Conservation (phyloP, 2,888 invertebrate genomes). For the Sarcophaga rosellei region DNA sequence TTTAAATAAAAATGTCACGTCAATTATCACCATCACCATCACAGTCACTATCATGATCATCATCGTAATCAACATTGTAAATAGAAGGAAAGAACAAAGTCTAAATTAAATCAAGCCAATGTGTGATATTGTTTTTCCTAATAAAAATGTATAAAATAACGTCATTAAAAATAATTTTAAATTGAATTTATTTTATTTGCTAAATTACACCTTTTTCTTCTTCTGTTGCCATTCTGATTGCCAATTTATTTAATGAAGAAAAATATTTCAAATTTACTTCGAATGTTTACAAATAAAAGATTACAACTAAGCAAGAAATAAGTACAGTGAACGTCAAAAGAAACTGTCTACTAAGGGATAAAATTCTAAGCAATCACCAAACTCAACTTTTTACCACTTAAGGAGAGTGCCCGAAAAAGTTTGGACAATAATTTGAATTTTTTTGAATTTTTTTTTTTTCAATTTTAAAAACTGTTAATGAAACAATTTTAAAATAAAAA, state of each 20-base stretch:
- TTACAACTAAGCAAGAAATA: too few relatives aligned
- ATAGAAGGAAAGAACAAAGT: slow-evolving; percentile 43
- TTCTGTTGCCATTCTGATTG: not conserved
- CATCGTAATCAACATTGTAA: not conserved
- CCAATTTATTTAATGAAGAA: slow-evolving; percentile 52
- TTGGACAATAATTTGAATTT: too few relatives aligned
- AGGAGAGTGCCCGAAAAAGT: too few relatives aligned
- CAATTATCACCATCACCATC: not conserved
- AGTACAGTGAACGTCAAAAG: too few relatives aligned
- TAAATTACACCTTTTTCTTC: not conserved
- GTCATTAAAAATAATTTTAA: slow-evolving; percentile 35
- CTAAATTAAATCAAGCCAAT: slow-evolving; percentile 54
- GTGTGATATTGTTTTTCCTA: not conserved
- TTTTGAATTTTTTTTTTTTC: too few relatives aligned
- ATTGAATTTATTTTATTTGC: slow-evolving; percentile 27
- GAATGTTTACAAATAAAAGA: too few relatives aligned
- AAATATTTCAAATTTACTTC: slow-evolving; percentile 44
- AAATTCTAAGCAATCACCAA: too few relatives aligned
- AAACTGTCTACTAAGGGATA: too few relatives aligned
- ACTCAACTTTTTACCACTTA: too few relatives aligned
- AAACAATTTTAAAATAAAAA: too few relatives aligned
- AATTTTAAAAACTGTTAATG: too few relatives aligned
- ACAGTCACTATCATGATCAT: too few relatives aligned
- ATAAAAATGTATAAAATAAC: slow-evolving; percentile 31
- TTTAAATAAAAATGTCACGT: slow-evolving; percentile 26